Evolutionary conservation across 2,113 vertebrate species (phyloP).

Genomic region (Genyomyrus donnyi): DNA sequence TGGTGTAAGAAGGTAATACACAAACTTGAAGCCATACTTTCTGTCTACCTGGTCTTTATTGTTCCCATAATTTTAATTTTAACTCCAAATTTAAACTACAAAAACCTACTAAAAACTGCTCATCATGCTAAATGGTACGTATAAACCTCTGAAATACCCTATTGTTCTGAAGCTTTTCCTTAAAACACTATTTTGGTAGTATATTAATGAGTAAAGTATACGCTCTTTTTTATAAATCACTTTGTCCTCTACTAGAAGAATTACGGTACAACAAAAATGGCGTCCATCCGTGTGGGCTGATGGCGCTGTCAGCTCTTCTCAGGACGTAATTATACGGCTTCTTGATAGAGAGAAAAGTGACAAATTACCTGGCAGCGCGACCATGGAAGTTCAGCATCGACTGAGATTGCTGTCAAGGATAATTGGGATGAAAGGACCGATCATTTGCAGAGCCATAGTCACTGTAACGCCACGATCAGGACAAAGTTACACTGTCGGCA

Average conservation of each 20-base stretch:
- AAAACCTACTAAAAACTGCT: background rate
- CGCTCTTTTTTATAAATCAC: background rate
- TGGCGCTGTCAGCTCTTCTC: background rate
- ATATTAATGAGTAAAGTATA: background rate
- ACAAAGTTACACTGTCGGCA: background rate
- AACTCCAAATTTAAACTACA: background rate
- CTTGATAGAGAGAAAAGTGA: background rate
- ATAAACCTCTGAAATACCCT: background rate
- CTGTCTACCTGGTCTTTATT: background rate
- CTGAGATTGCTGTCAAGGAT: background rate
- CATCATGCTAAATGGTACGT: background rate
- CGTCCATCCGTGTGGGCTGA: background rate
- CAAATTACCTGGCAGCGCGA: background rate
- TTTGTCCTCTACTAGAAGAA: background rate
- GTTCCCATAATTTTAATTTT: background rate
- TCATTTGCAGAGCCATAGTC: background rate
- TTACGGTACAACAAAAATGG: conserved; percentile 20
- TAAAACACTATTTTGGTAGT: background rate
- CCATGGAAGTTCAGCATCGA: background rate
- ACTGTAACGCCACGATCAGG: background rate
- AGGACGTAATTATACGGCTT: background rate
- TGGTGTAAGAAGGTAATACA: background rate
- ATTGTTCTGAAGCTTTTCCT: background rate
- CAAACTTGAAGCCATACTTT: background rate
- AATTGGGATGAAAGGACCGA: conserved; percentile 5